A percentile compares a stretch with the other conserved stretches of the same genome.
Evolutionary conservation across 2,888 invertebrate genomes (phyloP).

Genomic region (Lasioglossum zephyrum): DNA sequence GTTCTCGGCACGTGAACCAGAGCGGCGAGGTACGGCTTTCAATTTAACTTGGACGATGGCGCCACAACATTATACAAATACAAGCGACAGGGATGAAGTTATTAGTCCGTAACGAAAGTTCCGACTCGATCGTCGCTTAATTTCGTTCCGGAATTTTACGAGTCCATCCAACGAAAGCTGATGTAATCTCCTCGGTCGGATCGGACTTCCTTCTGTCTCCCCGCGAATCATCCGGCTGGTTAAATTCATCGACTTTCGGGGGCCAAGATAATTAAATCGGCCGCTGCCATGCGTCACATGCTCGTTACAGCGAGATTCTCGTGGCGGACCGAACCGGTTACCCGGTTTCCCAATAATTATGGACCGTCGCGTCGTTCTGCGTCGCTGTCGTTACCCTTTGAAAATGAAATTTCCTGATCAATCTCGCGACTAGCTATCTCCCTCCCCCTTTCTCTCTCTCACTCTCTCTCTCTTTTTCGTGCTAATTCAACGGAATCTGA

Average conservation of each 20-base stretch:
- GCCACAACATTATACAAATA: conserved; percentile 3
- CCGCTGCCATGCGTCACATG: not conserved
- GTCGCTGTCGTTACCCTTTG: not conserved
- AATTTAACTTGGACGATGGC: conserved; percentile 14
- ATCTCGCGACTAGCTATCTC: not conserved
- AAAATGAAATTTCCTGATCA: not conserved
- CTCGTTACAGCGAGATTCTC: not conserved
- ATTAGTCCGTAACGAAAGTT: not conserved
- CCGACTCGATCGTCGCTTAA: not conserved
- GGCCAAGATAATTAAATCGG: conserved; percentile 9
- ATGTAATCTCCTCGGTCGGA: not conserved
- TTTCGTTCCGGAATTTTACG: not conserved
- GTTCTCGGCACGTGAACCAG: not conserved
- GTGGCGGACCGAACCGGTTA: not conserved
- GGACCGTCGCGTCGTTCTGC: not conserved
- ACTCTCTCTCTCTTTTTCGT: too few species aligned
- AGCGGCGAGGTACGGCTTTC: not conserved
- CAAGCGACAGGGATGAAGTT: conserved; percentile 11
- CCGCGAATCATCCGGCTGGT: not conserved
- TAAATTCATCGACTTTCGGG: conserved; percentile 10
- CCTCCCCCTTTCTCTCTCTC: not conserved
- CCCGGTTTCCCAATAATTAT: conserved; percentile 7
- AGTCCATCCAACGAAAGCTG: not conserved
- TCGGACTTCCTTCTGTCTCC: not conserved
- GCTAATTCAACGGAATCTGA: not conserved